phyloP scores from a whole-genome alignment of 2,113 vertebrate genomes.

The Gavia stellata region DNA sequence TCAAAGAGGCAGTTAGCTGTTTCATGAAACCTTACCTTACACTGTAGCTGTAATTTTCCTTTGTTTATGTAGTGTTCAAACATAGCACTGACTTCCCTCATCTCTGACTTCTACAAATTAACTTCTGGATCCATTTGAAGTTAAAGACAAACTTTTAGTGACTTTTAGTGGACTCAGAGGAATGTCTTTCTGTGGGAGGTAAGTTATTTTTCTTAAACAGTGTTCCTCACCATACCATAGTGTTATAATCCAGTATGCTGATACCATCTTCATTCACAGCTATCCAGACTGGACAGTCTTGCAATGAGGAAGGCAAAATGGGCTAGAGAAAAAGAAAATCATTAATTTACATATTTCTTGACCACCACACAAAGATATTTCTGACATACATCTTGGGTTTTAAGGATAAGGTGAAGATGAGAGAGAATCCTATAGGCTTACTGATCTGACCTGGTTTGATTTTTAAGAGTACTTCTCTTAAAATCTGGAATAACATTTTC shows the following conservation, averaged over 20 bases:
- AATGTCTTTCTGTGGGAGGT: neutral
- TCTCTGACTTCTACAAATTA: constrained; percentile 24
- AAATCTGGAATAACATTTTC: neutral
- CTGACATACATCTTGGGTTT: neutral
- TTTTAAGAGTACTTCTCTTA: neutral
- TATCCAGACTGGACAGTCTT: constrained; percentile 81
- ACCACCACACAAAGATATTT: neutral
- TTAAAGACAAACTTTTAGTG: constrained; percentile 16
- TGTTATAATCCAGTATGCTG: constrained; percentile 79
- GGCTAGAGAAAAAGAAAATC: constrained; percentile 68
- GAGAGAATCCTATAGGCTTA: neutral
- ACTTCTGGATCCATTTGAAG: neutral
- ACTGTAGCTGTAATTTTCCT: neutral
- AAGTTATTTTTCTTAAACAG: neutral
- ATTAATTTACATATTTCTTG: neutral
- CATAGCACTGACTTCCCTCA: neutral
- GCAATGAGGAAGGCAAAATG: constrained; percentile 72
- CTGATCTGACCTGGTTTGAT: neutral
- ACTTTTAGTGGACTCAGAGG: neutral
- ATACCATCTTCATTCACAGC: constrained; percentile 88
- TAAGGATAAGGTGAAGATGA: neutral
- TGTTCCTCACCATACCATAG: constrained; percentile 76
- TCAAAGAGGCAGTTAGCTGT: neutral
- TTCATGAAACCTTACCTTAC: neutral
- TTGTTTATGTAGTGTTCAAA: neutral